phyloP scores from a whole-genome alignment of 2,113 vertebrate species.

The Perccottus glenii region DNA sequence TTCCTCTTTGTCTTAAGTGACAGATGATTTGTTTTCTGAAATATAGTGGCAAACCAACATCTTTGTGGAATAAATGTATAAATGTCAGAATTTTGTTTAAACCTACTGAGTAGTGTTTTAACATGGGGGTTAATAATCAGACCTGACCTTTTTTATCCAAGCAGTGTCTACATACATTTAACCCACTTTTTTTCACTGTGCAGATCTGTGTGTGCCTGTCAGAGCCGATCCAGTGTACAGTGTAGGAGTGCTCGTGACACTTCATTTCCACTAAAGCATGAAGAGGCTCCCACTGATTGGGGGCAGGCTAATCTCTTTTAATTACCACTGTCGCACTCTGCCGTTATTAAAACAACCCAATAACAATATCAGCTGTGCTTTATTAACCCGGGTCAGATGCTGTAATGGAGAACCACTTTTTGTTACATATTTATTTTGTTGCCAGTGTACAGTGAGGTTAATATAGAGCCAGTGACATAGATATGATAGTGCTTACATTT shows the following conservation, averaged over 20 bases:
- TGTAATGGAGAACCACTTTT: constrained; percentile 35
- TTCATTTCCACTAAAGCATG: constrained; percentile 71
- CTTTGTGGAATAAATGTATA: too few species aligned
- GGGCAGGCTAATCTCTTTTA: constrained; percentile 73
- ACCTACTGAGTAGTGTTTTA: too few species aligned
- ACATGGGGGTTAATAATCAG: neutral
- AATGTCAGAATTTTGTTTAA: too few species aligned
- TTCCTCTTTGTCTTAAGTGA: too few species aligned
- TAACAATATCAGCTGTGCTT: constrained; percentile 69
- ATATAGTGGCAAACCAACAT: too few species aligned
- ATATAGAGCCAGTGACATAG: neutral
- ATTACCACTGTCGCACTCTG: constrained; percentile 71
- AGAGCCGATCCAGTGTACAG: constrained; percentile 46
- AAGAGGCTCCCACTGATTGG: constrained; percentile 70
- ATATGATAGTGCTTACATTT: neutral
- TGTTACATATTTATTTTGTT: constrained; percentile 28
- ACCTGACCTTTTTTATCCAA: neutral
- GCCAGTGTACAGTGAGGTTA: constrained; percentile 2
- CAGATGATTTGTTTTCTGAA: too few species aligned
- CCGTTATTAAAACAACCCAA: constrained; percentile 69
- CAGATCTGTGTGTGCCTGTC: constrained; percentile 29
- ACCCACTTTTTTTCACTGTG: neutral
- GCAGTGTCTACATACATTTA: neutral
- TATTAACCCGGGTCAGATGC: constrained; percentile 61
- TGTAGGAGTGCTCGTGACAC: constrained; percentile 69